Conservation (phyloP, 2,113 vertebrate species). For the Corythornis madagascariensis region DNA sequence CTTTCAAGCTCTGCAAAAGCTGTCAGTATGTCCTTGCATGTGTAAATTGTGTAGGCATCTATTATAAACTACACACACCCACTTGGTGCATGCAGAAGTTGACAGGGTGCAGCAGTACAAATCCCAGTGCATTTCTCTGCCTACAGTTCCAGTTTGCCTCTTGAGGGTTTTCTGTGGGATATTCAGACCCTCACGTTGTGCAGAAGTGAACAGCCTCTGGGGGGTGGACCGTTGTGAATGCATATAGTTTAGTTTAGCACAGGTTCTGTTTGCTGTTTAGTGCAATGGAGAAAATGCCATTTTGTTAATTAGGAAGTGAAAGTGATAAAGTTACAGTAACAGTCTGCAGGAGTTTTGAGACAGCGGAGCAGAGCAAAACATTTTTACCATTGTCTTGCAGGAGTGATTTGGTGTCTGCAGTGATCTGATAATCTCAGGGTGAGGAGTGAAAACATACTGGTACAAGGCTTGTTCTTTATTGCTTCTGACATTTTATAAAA, state of each 20-base stretch:
- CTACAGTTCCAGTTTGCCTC: neutral
- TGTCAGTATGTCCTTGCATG: neutral
- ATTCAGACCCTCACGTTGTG: neutral
- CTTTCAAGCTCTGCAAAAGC: neutral
- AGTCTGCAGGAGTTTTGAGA: neutral
- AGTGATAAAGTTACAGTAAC: neutral
- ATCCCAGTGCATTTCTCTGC: neutral
- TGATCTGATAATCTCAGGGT: conserved; percentile 54
- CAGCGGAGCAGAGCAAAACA: neutral
- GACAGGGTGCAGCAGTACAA: neutral
- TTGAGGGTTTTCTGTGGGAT: neutral
- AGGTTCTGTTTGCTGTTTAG: neutral
- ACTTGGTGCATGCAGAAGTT: fast-evolving
- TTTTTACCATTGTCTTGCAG: neutral
- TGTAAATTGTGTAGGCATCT: neutral
- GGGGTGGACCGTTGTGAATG: fast-evolving
- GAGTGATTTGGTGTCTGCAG: neutral
- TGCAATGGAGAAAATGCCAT: neutral
- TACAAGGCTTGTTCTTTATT: conserved; percentile 40
- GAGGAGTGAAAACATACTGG: conserved; percentile 55
- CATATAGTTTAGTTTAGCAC: neutral
- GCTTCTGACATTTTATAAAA: conserved; percentile 44
- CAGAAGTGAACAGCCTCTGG: neutral
- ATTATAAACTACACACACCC: neutral
- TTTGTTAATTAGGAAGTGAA: neutral